Evolutionary conservation across 2,113 vertebrate species (phyloP).

Genomic region (Podocnemis expansa): DNA sequence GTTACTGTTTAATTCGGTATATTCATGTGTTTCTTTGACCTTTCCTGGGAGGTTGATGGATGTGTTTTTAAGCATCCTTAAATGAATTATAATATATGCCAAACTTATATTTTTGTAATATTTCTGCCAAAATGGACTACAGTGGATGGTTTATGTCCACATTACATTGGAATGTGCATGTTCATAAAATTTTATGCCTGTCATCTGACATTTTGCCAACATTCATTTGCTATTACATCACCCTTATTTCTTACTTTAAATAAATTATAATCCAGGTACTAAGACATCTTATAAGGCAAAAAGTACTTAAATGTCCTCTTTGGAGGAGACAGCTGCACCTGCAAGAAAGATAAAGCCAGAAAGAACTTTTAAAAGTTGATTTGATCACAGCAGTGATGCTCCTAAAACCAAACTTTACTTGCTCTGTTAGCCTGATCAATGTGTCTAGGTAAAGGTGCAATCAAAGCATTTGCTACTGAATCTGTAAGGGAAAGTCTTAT

Average conservation of each 20-base stretch:
- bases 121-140: constrained; percentile 77
- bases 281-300: constrained; percentile 38
- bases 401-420: background rate
- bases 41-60: constrained; percentile 70
- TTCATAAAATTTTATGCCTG: constrained; percentile 84
- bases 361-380: background rate
- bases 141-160: constrained; percentile 78
- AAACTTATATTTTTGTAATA: constrained; percentile 78
- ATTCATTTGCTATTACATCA: constrained; percentile 83
- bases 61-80: constrained; percentile 77
- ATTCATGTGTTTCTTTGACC: constrained; percentile 69
- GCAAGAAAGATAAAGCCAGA: constrained; percentile 36
- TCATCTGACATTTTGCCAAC: constrained; percentile 84
- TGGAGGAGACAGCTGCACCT: background rate
- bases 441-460: background rate
- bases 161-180: constrained; percentile 74
- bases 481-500: background rate
- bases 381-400: background rate
- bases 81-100: constrained; percentile 80
- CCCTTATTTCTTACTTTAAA: constrained; percentile 75
- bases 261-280: constrained; percentile 56
- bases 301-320: constrained; percentile 21
- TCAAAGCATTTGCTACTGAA: background rate
- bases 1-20: constrained; percentile 42
- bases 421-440: background rate